Conservation (phyloP, 2,888 invertebrate genomes). For the Eustalomyia histrio region DNA sequence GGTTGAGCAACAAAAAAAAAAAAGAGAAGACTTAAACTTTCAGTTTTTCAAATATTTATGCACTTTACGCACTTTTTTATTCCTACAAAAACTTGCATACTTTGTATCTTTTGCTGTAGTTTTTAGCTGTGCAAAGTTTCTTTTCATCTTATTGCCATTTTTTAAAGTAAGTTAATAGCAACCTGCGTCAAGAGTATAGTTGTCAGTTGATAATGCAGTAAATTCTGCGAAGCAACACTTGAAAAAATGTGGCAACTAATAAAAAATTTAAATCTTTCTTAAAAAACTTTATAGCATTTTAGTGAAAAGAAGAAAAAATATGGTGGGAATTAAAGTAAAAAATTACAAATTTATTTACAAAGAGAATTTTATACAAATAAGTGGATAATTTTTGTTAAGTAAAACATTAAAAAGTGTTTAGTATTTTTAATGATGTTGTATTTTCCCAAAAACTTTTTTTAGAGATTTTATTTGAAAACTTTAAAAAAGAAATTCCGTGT, state of each 20-base stretch:
- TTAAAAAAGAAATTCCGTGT: no score
- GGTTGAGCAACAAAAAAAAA: background rate
- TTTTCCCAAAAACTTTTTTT: no score
- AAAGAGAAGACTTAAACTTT: background rate
- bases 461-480: no score
- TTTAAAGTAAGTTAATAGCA: conserved; percentile 37
- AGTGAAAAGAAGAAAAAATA: background rate
- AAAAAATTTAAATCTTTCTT: conserved; percentile 41
- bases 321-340: background rate
- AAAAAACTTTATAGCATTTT: background rate
- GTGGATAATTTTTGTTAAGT: no score
- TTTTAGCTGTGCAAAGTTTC: background rate
- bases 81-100: conserved; percentile 8
- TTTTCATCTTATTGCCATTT: background rate
- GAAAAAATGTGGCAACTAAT: conserved; percentile 37
- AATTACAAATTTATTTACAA: background rate
- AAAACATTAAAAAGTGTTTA: no score
- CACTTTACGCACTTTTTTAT: background rate
- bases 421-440: no score
- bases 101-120: conserved; percentile 19
- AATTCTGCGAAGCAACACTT: conserved; percentile 27
- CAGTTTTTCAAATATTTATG: conserved; percentile 26
- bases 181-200: conserved; percentile 10
- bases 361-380: background rate
- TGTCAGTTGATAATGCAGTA: conserved; percentile 1